Evolutionary conservation across 2,888 invertebrate species (phyloP), one percentile per base, ranked within the genome.

Genomic region (Drosophila nr. fundita): DNA sequence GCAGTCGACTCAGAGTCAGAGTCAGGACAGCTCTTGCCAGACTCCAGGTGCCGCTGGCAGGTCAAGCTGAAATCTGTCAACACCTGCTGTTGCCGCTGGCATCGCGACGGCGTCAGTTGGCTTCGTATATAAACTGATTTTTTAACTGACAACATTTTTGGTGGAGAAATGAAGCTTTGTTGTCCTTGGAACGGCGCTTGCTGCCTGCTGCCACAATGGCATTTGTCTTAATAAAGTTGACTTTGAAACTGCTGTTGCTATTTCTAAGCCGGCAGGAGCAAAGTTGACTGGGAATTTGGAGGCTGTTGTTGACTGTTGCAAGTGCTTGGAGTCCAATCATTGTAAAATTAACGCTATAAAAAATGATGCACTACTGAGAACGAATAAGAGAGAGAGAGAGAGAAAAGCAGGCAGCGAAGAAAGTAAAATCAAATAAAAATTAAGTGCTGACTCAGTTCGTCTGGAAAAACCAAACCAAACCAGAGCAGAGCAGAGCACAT

Each of bases 361-460:
- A 82, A 83, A 73, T 83, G 73, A 83, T 69, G 73, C 73, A 79
- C 77, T 74, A 45, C 49, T 59, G 40, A 34, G 15, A 34, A 24
- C 24, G 42, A 58, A 10, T 7, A 4, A 36, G 21, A 45, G n/a
- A 21, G 49, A 38, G 27, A 4, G 21, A 36, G 30, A 24, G 27
- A 3, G 40, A 40, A 32, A 21, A 64, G 69, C 52, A 60, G 67
- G 32, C 54, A 58, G 60, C 53, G 78, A 80, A 67, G 72, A 65
- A 72, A 78, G 82, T 68, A 78, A 80, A 86, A 79, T 83, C 86
- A 87, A 83, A 87, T 87, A 85, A 87, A 86, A 88, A 85, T 87
- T 74, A 87, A 87, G 77, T 88, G 87, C 88, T 87, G 88, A 87
- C 78, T 85, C 87, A 87, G 87, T 76, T 72, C 80, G 77, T 81